Evolutionary conservation across 1,140 invertebrate species (phyloP).

Genomic region (Acyrthosiphon pisum): DNA sequence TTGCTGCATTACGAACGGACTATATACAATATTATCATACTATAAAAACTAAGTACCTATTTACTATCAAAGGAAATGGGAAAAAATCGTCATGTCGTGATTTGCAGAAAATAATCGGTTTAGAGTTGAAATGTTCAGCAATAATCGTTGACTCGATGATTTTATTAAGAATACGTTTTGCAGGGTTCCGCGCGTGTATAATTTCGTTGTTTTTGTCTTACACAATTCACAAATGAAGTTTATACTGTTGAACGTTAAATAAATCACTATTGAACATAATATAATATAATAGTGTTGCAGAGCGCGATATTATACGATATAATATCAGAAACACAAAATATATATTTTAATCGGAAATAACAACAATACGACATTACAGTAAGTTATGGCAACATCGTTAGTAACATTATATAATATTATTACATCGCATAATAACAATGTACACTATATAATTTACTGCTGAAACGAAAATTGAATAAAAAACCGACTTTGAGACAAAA

Average conservation of each 20-base stretch:
- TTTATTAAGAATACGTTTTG: background rate
- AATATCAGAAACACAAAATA: slow-evolving; percentile 2
- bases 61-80: background rate
- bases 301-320: background rate
- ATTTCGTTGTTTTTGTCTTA: background rate
- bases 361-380: background rate
- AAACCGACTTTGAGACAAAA: background rate
- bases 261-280: background rate
- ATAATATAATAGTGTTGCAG: background rate
- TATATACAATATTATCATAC: background rate
- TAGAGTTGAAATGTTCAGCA: background rate
- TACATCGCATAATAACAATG: background rate
- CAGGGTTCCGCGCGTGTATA: background rate
- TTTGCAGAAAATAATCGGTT: background rate
- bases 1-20: background rate
- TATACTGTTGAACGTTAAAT: background rate
- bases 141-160: background rate
- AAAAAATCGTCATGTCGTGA: background rate
- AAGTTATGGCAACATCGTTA: background rate
- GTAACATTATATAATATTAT: background rate
- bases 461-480: background rate
- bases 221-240: background rate
- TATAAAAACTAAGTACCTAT: background rate
- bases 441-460: background rate
- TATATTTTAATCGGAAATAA: background rate